Conservation (phyloP, 2,797 vertebrate genomes). For the Rhynchonycteris naso region DNA sequence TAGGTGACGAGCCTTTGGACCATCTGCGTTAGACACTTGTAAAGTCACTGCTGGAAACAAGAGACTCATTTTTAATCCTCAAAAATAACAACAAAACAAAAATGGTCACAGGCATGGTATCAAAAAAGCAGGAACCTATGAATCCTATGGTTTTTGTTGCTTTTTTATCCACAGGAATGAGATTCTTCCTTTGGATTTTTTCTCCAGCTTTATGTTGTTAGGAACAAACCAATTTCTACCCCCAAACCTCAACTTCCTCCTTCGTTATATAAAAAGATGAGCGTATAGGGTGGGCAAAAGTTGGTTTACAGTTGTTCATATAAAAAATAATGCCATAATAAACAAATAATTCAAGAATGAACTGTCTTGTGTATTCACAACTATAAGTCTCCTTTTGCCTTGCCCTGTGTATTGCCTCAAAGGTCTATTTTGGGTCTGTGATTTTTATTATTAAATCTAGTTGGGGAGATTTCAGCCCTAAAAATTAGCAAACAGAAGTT, state of each 20-base stretch:
- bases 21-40: not conserved
- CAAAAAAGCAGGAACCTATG: slow-evolving; percentile 7
- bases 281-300: not conserved
- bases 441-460: slow-evolving; percentile 2
- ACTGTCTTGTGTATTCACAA: not conserved
- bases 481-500: not conserved
- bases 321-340: not conserved
- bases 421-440: not conserved
- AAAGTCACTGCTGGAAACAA: not conserved
- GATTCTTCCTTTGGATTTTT: not conserved
- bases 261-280: not conserved
- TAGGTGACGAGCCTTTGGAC: not conserved
- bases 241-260: not conserved
- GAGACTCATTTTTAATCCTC: not conserved
- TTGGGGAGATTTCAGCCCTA: not conserved
- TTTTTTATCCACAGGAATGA: not conserved
- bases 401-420: not conserved
- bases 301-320: not conserved
- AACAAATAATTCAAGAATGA: not conserved
- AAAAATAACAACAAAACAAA: not conserved
- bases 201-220: not conserved
- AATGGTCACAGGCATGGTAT: not conserved
- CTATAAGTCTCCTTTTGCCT: not conserved
- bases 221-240: not conserved
- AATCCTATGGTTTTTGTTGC: not conserved